These are phyloP conservation scores for Psittacus erithacus DNA, from an alignment of 2,113 vertebrate genomes.

Conservation along the genomic window DNA sequence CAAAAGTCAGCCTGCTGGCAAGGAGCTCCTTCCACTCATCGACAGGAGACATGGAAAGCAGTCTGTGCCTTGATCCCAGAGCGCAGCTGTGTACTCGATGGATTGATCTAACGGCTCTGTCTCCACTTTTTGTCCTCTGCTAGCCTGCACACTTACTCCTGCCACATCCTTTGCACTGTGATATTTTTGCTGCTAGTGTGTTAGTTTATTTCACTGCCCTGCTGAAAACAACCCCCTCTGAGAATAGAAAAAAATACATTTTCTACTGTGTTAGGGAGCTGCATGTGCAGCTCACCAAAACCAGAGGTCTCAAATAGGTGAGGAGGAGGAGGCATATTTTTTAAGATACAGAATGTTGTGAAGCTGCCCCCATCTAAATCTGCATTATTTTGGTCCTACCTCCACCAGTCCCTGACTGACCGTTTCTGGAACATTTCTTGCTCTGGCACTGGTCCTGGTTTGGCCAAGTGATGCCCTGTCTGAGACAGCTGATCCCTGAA, in stretches of 20 bases:
- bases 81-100: neutral
- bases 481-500: neutral
- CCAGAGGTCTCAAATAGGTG: neutral
- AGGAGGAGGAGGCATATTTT: neutral
- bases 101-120: neutral
- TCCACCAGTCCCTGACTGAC: neutral
- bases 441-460: neutral
- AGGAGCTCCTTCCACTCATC: neutral
- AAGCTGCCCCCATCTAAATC: neutral
- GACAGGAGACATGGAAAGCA: neutral
- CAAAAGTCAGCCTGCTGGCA: neutral
- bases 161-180: neutral
- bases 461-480: neutral
- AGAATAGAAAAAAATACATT: neutral
- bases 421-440: fast-evolving
- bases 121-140: neutral
- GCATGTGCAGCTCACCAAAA: neutral
- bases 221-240: neutral
- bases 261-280: neutral
- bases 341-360: neutral
- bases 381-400: neutral
- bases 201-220: neutral
- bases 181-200: neutral
- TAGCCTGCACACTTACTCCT: fast-evolving
- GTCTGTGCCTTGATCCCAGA: neutral